phyloP scores from a whole-genome alignment of 2,888 invertebrate species.

The Trimorus sp. region DNA sequence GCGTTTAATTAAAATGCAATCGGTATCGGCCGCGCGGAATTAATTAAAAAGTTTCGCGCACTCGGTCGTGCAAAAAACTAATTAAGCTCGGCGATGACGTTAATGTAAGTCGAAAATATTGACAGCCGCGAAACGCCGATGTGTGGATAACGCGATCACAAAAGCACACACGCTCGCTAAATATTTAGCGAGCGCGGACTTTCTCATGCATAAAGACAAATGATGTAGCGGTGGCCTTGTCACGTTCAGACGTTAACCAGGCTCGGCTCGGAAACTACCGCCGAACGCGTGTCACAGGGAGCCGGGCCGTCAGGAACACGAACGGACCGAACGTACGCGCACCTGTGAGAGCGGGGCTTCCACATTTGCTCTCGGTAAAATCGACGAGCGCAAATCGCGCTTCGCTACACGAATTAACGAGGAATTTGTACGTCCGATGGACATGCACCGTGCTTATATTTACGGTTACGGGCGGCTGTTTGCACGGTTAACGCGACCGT shows the following conservation, averaged over 20 bases:
- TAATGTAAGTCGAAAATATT: slow-evolving; percentile 49
- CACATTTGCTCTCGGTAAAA: slow-evolving; percentile 62
- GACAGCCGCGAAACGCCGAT: slow-evolving; percentile 38
- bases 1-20: slow-evolving; percentile 19
- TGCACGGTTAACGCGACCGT: slow-evolving; percentile 42
- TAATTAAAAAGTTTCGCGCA: slow-evolving; percentile 18
- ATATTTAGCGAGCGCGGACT: slow-evolving; percentile 69
- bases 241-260: slow-evolving; percentile 77
- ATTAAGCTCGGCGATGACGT: slow-evolving; percentile 27
- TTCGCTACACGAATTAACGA: slow-evolving; percentile 66
- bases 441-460: slow-evolving; percentile 61
- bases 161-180: slow-evolving; percentile 60
- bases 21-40: not conserved
- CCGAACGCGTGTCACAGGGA: slow-evolving; percentile 73
- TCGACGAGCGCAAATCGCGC: slow-evolving; percentile 64
- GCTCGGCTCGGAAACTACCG: slow-evolving; percentile 67
- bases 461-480: slow-evolving; percentile 60
- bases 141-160: slow-evolving; percentile 47
- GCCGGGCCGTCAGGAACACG: slow-evolving; percentile 76
- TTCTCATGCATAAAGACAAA: slow-evolving; percentile 78
- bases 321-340: slow-evolving; percentile 67
- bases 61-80: slow-evolving; percentile 12
- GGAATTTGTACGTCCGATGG: slow-evolving; percentile 61
- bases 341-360: slow-evolving; percentile 62
- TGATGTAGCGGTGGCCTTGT: slow-evolving; percentile 75